Evolutionary conservation across 1,140 invertebrate genomes (phyloP).

Genomic region (Drosophila nigromelanica): DNA sequence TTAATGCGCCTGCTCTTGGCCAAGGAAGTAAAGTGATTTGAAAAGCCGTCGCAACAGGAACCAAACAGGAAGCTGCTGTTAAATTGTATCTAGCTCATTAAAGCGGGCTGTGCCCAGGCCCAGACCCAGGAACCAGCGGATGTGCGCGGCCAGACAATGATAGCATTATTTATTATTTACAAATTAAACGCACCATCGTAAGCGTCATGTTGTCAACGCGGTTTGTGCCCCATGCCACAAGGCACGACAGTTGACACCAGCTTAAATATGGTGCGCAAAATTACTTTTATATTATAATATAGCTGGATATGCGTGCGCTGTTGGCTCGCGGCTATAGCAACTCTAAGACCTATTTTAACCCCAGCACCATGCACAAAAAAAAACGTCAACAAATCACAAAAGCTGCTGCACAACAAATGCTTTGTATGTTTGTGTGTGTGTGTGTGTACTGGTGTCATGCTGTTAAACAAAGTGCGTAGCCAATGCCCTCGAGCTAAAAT

Average conservation of each 20-base stretch:
- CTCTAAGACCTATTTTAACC: constrained; percentile 76
- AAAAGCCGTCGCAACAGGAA: constrained; percentile 68
- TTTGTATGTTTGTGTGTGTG: constrained; percentile 24
- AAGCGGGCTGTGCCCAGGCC: constrained; percentile 48
- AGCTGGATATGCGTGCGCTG: constrained; percentile 52
- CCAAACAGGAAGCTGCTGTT: constrained; percentile 77
- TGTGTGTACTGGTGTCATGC: constrained; percentile 61
- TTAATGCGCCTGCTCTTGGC: constrained; percentile 59
- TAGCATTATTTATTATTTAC: constrained; percentile 70
- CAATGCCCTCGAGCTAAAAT: constrained; percentile 64
- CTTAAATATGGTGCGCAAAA: constrained; percentile 73
- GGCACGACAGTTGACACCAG: constrained; percentile 71
- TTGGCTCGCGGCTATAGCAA: constrained; percentile 49
- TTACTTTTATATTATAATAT: constrained; percentile 70
- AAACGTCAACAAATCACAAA: constrained; percentile 73
- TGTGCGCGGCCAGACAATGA: constrained; percentile 72
- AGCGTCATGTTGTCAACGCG: constrained; percentile 20
- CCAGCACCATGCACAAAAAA: constrained; percentile 48
- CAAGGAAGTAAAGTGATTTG: constrained; percentile 81
- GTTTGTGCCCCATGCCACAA: constrained; percentile 25
- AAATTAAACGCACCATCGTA: constrained; percentile 59
- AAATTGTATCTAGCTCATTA: constrained; percentile 78
- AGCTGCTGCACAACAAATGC: constrained; percentile 64
- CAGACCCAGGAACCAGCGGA: constrained; percentile 45
- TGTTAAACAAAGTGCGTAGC: constrained; percentile 79